A percentile compares a stretch with the other conserved stretches of the same genome.
Evolutionary conservation across 2,797 vertebrate genomes (phyloP).

Genomic region (Phataginus tricuspis): DNA sequence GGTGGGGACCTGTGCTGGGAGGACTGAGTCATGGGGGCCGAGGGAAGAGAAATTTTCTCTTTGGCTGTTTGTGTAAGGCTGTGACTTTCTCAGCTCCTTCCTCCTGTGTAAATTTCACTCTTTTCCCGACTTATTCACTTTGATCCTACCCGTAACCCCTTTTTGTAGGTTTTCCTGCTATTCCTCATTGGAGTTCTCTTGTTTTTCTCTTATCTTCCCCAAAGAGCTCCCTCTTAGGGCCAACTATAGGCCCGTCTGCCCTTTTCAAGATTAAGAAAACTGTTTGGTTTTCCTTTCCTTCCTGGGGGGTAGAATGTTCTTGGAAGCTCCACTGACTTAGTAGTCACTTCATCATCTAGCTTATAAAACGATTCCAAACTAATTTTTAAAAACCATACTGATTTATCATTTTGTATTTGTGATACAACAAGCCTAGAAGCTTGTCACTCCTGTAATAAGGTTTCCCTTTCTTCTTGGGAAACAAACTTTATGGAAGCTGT

Average conservation of each 20-base stretch:
- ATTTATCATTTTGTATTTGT: conserved; percentile 71
- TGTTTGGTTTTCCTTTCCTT: conserved; percentile 59
- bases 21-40: conserved; percentile 61
- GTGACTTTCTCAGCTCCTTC: conserved; percentile 60
- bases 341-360: conserved; percentile 48
- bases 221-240: conserved; percentile 56
- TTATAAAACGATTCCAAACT: conserved; percentile 61
- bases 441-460: conserved; percentile 33
- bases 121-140: conserved; percentile 60
- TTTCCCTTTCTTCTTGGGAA: conserved; percentile 30
- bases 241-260: conserved; percentile 25
- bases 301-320: conserved; percentile 54
- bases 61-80: conserved; percentile 40
- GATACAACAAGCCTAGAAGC: conserved; percentile 65
- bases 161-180: conserved; percentile 57
- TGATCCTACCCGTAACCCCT: neutral
- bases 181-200: conserved; percentile 52
- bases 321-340: conserved; percentile 59
- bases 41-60: conserved; percentile 54
- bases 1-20: conserved; percentile 57
- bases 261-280: conserved; percentile 58
- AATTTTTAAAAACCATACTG: conserved; percentile 54
- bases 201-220: conserved; percentile 71
- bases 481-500: conserved; percentile 14
- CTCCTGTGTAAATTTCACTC: conserved; percentile 68